These are phyloP conservation scores for Aptenodytes forsteri DNA, from an alignment of 2,113 vertebrate species.

Conservation along the genomic window DNA sequence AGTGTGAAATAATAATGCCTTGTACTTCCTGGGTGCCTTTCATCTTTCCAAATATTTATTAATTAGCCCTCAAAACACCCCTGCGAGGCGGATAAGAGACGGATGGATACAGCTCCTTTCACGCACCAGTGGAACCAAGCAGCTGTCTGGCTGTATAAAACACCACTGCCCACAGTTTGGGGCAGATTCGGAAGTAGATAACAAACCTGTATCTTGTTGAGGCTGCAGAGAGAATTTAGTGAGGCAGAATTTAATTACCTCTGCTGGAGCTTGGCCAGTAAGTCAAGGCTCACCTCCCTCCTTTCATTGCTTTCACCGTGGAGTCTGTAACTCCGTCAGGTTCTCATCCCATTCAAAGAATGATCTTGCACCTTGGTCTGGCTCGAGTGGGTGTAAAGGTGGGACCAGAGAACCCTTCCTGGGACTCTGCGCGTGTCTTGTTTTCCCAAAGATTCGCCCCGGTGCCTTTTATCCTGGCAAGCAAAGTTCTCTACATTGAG, in stretches of 20 bases:
- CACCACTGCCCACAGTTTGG: neutral
- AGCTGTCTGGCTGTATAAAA: neutral
- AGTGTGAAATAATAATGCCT: neutral
- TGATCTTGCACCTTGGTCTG: neutral
- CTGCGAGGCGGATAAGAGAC: neutral
- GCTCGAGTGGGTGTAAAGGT: neutral
- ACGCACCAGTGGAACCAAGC: neutral
- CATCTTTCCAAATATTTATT: conserved; percentile 51
- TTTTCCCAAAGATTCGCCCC: neutral
- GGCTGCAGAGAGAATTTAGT: neutral
- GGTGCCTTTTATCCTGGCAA: neutral
- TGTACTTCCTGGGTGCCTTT: conserved; percentile 9
- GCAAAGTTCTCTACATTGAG: neutral
- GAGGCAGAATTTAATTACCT: conserved; percentile 31
- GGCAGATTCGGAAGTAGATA: conserved; percentile 33
- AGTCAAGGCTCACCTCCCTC: neutral
- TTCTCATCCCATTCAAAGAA: rapidly evolving
- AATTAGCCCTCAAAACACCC: conserved; percentile 26
- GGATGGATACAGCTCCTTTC: neutral
- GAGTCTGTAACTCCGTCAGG: neutral
- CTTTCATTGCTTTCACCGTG: neutral
- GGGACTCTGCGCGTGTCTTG: neutral
- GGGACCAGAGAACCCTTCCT: neutral
- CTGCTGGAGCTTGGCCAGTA: neutral
- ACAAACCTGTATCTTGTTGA: conserved; percentile 3